Evolutionary conservation across 1,140 invertebrate species (phyloP).

Genomic region (Hyles vespertilio): DNA sequence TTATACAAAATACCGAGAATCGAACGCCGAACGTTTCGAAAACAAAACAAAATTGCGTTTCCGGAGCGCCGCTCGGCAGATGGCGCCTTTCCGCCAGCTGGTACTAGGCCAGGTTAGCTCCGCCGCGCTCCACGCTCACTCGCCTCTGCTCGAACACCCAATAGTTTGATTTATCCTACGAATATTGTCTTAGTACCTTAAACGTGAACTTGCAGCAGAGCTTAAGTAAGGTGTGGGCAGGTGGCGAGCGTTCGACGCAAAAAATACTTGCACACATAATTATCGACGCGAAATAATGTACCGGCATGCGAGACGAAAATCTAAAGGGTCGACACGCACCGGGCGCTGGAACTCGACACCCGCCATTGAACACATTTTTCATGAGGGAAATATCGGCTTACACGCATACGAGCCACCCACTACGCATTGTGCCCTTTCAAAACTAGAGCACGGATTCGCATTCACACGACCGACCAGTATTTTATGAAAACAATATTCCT

Average conservation of each 20-base stretch:
- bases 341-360: constrained; percentile 57
- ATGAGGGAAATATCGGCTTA: constrained; percentile 71
- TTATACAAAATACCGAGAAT: constrained; percentile 30
- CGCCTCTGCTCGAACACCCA: neutral
- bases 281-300: constrained; percentile 72
- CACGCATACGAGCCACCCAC: constrained; percentile 61
- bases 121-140: constrained; percentile 17
- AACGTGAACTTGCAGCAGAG: neutral
- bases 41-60: constrained; percentile 66
- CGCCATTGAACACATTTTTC: constrained; percentile 66
- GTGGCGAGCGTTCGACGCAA: constrained; percentile 39
- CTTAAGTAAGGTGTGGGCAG: constrained; percentile 31
- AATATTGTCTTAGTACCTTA: neutral
- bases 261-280: constrained; percentile 58
- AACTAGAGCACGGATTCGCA: constrained; percentile 29
- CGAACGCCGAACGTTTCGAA: constrained; percentile 40
- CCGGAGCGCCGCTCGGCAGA: constrained; percentile 55
- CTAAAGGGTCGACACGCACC: constrained; percentile 58
- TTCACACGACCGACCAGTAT: neutral
- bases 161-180: constrained; percentile 10
- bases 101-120: constrained; percentile 28
- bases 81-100: constrained; percentile 67
- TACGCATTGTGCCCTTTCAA: constrained; percentile 38
- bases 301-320: constrained; percentile 71
- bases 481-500: neutral